phyloP scores from a whole-genome alignment of 2,797 vertebrate genomes.

The Hemitrygon akajei region DNA sequence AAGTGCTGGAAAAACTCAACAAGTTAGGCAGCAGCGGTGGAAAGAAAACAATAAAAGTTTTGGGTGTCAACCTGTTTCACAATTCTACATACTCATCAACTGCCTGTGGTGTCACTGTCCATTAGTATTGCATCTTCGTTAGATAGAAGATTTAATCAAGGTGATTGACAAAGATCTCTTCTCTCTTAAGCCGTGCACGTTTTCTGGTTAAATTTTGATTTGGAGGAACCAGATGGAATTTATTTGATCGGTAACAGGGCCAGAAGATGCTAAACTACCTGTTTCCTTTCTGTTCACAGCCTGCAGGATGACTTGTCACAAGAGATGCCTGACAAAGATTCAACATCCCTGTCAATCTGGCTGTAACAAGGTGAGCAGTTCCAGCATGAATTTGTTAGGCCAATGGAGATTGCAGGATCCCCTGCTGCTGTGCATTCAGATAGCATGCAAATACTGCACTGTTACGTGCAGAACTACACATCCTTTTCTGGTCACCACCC shows the following conservation, averaged over 20 bases:
- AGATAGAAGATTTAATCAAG: not conserved
- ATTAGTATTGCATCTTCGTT: not conserved
- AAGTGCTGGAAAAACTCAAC: too few relatives aligned
- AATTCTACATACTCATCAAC: not conserved
- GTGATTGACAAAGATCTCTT: not conserved
- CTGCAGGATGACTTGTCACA: slow-evolving; percentile 95
- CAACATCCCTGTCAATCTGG: slow-evolving; percentile 69
- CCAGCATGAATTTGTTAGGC: too few relatives aligned
- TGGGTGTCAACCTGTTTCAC: too few relatives aligned
- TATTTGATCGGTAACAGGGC: not conserved
- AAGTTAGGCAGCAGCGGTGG: too few relatives aligned
- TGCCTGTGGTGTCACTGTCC: not conserved
- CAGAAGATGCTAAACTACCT: not conserved
- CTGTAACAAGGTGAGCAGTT: slow-evolving; percentile 65
- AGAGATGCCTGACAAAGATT: slow-evolving; percentile 86
- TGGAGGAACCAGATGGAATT: not conserved
- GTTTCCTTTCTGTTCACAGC: slow-evolving; percentile 51
- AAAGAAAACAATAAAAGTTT: too few relatives aligned
- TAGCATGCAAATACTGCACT: too few relatives aligned
- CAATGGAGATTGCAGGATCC: not conserved
- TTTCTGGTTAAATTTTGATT: not conserved
- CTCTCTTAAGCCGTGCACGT: not conserved
- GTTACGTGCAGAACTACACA: too few relatives aligned
- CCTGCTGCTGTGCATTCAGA: not conserved
- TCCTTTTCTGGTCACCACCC: too few relatives aligned